A percentile compares a stretch with the other conserved stretches of the same genome.
These are phyloP conservation scores for Leistus spinibarbis DNA, from an alignment of 2,888 invertebrate genomes.

Conservation along the genomic window DNA sequence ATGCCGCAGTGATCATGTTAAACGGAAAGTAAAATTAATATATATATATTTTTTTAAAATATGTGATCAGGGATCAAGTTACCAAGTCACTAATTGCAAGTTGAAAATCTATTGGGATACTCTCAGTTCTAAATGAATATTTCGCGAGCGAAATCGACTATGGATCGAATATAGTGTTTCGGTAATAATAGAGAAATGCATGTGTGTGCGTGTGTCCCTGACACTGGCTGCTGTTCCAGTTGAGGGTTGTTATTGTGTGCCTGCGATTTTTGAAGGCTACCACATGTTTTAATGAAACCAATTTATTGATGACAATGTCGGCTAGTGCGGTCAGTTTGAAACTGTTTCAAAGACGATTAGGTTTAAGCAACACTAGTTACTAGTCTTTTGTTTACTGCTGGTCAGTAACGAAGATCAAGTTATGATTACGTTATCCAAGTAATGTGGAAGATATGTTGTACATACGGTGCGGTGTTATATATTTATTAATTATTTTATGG, in stretches of 20 bases:
- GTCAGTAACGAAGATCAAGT: neutral
- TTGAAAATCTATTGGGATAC: neutral
- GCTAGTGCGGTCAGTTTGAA: constrained; percentile 26
- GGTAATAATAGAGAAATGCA: neutral
- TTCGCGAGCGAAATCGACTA: constrained; percentile 2
- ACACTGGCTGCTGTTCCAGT: neutral
- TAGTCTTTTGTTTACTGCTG: neutral
- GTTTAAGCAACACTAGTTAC: neutral
- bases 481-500: constrained; percentile 24
- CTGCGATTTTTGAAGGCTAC: constrained; percentile 20
- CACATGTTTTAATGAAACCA: constrained; percentile 27
- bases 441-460: constrained; percentile 20
- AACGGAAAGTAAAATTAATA: neutral
- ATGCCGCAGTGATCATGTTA: neutral
- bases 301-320: constrained; percentile 32
- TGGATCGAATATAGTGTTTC: neutral
- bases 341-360: neutral
- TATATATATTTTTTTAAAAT: neutral
- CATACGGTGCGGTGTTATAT: constrained; percentile 22
- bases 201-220: constrained; percentile 11
- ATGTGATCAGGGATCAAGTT: neutral
- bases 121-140: neutral
- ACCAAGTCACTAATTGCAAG: neutral
- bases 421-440: neutral
- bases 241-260: neutral